Percentiles rank a stretch among this genome's conserved stretches.
Conservation (phyloP, 2,113 vertebrate genomes). For the Uria aalge region DNA sequence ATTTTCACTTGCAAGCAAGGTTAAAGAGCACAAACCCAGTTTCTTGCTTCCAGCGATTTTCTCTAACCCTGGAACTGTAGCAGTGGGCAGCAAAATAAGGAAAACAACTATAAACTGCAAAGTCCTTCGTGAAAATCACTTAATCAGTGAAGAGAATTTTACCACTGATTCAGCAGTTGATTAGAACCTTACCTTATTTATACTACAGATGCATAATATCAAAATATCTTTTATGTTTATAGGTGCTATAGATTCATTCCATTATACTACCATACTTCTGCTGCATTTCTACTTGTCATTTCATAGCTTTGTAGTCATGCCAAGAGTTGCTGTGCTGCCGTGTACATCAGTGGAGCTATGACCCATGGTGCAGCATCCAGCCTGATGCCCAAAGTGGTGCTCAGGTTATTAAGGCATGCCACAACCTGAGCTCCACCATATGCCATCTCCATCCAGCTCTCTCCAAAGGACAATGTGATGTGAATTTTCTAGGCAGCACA, state of each 20-base stretch:
- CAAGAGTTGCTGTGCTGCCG: neutral
- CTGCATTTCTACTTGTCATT: neutral
- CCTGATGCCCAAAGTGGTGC: neutral
- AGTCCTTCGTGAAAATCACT: neutral
- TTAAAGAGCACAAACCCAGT: neutral
- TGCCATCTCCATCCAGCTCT: neutral
- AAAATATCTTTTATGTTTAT: neutral
- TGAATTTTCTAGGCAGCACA: neutral
- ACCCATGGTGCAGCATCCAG: rapidly evolving
- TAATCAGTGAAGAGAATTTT: neutral
- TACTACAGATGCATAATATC: neutral
- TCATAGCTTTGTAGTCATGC: neutral
- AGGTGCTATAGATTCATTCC: neutral
- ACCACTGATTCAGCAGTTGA: neutral
- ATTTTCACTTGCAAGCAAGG: neutral
- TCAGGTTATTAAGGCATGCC: neutral
- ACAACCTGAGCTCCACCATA: neutral
- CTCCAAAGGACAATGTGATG: rapidly evolving
- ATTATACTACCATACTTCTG: neutral
- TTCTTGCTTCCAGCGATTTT: neutral
- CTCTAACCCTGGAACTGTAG: neutral
- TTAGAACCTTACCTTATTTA: neutral
- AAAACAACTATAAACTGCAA: neutral
- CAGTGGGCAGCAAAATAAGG: neutral
- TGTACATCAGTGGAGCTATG: neutral